phyloP scores from a whole-genome alignment of 2,797 vertebrate genomes.

The Crossoptilon crossoptilon region DNA sequence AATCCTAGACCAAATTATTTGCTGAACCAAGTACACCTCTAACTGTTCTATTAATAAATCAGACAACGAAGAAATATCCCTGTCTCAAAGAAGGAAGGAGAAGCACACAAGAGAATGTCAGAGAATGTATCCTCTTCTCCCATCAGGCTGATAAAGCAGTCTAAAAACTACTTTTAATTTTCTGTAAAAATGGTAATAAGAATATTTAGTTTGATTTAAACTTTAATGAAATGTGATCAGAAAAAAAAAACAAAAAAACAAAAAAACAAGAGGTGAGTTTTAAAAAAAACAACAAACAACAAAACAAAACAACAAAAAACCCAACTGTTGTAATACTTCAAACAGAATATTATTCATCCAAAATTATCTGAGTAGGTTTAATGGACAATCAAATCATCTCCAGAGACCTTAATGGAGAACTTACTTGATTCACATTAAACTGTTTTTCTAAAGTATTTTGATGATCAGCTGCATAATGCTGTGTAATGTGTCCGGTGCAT shows the following conservation, averaged over 20 bases:
- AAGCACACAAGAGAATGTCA: not conserved
- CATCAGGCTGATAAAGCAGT: not conserved
- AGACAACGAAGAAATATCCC: not conserved
- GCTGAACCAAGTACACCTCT: not conserved
- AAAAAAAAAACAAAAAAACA: not conserved
- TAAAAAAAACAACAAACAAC: not conserved
- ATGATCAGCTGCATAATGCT: not conserved
- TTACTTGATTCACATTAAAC: constrained; percentile 23
- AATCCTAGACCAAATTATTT: not conserved
- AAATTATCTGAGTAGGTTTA: constrained; percentile 25
- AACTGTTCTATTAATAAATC: not conserved
- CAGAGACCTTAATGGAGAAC: constrained; percentile 7
- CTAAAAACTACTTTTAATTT: not conserved
- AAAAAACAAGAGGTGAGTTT: not conserved
- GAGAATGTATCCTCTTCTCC: not conserved
- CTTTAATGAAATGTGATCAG: not conserved
- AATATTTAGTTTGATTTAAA: constrained; percentile 1
- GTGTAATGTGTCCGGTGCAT: not conserved
- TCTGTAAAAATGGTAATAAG: not conserved
- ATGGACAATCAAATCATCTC: constrained; percentile 6
- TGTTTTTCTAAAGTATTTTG: not conserved
- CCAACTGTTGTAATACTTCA: not conserved
- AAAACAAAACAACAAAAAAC: not conserved
- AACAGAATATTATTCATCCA: not conserved
- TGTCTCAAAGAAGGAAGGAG: not conserved